These are phyloP conservation scores for Adoxophyes honmai DNA, from an alignment of 1,140 invertebrate genomes.

Conservation along the genomic window DNA sequence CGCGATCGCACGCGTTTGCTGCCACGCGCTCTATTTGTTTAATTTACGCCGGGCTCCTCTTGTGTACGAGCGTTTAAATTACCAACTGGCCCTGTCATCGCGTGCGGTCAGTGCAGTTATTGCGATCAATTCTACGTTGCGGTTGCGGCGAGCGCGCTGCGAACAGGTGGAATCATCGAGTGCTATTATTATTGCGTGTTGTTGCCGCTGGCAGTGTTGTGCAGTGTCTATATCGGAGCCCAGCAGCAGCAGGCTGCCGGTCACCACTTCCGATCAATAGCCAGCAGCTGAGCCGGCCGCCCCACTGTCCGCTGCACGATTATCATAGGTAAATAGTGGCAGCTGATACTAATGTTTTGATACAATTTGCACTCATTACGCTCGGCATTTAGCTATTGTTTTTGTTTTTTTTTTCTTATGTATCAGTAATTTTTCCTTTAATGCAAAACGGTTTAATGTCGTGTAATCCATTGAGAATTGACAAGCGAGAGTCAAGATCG, in stretches of 20 bases:
- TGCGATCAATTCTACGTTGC: neutral
- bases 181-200: constrained; percentile 60
- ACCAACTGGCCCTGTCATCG: neutral
- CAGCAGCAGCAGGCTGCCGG: constrained; percentile 30
- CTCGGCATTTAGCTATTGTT: too few relatives aligned
- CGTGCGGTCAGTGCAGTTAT: constrained; percentile 6
- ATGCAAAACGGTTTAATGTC: too few relatives aligned
- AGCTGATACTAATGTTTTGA: constrained; percentile 10
- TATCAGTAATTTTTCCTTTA: too few relatives aligned
- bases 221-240: constrained; percentile 43
- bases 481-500: too few relatives aligned
- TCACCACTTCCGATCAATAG: constrained; percentile 49
- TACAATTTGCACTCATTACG: neutral
- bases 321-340: constrained; percentile 43
- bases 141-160: constrained; percentile 9
- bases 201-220: constrained; percentile 35
- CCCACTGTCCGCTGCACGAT: constrained; percentile 30
- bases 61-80: constrained; percentile 21
- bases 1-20: constrained; percentile 26
- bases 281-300: constrained; percentile 53
- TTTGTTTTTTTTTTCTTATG: too few relatives aligned
- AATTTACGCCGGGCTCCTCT: constrained; percentile 30
- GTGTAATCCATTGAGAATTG: too few relatives aligned
- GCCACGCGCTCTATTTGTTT: constrained; percentile 17
- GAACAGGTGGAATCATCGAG: constrained; percentile 52